phyloP scores from a whole-genome alignment of 2,113 vertebrate genomes.

The cat (Felis catus) region F.catus_Fca126_mat1.0 CM031415.1:103999501-104000000 shows the following conservation, averaged over 20 bases:
- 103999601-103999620: not conserved
- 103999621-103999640: not conserved
- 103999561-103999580: not conserved
- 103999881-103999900: too few species aligned
- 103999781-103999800: not conserved
- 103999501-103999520: too few species aligned
- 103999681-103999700: not conserved
- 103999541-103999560: not conserved
- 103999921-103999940: too few species aligned
- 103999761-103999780: not conserved
- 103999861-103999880: too few species aligned
- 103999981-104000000: too few species aligned
- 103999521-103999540: not conserved
- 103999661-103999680: not conserved
- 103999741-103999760: not conserved
- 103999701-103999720: not conserved
- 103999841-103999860: not conserved
- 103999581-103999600: not conserved
- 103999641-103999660: not conserved
- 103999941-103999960: too few species aligned
- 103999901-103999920: too few species aligned
- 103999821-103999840: not conserved
- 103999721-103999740: not conserved
- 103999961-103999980: too few species aligned
- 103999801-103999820: not conserved